phyloP scores from a whole-genome alignment of 64 coral and sea anemone genomes.

The Pachyseris speciosa region DNA sequence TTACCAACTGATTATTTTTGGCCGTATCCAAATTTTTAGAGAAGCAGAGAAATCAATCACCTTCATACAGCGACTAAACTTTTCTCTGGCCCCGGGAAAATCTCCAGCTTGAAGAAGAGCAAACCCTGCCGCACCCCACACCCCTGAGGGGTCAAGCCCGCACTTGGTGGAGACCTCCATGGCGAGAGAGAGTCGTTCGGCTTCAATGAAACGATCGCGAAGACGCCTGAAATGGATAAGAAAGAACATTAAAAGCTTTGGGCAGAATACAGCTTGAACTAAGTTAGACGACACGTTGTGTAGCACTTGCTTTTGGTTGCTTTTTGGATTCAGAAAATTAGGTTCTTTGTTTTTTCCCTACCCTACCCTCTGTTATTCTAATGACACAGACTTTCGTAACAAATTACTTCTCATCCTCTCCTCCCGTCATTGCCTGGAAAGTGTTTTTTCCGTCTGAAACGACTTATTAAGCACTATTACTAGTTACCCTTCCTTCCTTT shows the following conservation, averaged over 20 bases:
- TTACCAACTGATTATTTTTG: no score
- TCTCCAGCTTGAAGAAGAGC: conserved; percentile 89
- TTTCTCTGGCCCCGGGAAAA: conserved; percentile 84
- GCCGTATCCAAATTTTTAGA: no score
- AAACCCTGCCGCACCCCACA: conserved; percentile 93
- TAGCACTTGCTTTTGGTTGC: not conserved
- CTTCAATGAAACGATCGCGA: conserved; percentile 94
- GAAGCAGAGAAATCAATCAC: not conserved
- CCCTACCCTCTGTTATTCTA: not conserved
- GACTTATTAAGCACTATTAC: not conserved
- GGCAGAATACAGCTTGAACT: no score
- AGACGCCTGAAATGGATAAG: conserved; percentile 51
- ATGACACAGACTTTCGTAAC: not conserved
- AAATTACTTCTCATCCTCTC: not conserved
- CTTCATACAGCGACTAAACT: conserved; percentile 94
- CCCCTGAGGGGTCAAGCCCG: conserved; percentile 85
- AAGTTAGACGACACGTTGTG: no score
- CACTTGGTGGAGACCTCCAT: conserved; percentile 99
- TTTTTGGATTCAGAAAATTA: not conserved
- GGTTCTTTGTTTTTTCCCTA: not conserved
- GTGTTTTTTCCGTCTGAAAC: no score
- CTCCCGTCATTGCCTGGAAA: not conserved
- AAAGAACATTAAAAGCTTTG: not conserved
- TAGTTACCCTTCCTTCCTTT: not conserved
- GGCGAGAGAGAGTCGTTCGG: conserved; percentile 87